These are phyloP conservation scores for Epinotia demarniana DNA, from an alignment of 2,888 invertebrate species.

Conservation along the genomic window DNA sequence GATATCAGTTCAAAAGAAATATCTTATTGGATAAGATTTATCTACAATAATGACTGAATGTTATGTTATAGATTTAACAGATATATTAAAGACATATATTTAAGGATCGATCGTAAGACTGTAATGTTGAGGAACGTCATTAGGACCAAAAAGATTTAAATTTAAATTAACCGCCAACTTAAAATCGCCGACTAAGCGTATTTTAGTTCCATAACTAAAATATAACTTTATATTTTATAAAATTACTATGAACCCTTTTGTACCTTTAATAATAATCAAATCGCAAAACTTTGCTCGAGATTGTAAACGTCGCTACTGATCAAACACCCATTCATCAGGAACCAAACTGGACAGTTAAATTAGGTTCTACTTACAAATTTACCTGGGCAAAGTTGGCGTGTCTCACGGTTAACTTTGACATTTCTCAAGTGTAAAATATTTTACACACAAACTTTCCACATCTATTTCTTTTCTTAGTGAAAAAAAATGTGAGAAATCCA, in stretches of 20 bases:
- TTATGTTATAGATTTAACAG: constrained; percentile 40
- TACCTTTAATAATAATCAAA: not conserved
- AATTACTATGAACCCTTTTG: constrained; percentile 5
- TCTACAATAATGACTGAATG: constrained; percentile 43
- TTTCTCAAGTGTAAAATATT: not conserved
- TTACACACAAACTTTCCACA: not conserved
- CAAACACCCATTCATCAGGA: not conserved
- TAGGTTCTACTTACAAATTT: not conserved
- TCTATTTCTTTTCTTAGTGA: constrained; percentile 27
- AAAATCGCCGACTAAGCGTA: constrained; percentile 20
- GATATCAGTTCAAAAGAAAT: not conserved
- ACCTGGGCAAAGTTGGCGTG: not conserved
- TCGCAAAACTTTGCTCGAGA: not conserved
- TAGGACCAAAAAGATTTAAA: constrained; percentile 40
- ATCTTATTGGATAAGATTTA: constrained; percentile 36
- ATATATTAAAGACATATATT: constrained; percentile 38
- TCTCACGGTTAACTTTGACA: not conserved
- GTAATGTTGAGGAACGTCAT: constrained; percentile 24
- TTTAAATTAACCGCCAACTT: constrained; percentile 12
- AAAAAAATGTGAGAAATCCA: constrained; percentile 26
- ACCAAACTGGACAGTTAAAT: not conserved
- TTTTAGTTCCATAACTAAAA: constrained; percentile 26
- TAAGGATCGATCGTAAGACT: constrained; percentile 42
- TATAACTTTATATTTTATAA: constrained; percentile 3
- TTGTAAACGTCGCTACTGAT: not conserved